Conservation (phyloP, 1,140 invertebrate species). For the Polyergus mexicanus region DNA sequence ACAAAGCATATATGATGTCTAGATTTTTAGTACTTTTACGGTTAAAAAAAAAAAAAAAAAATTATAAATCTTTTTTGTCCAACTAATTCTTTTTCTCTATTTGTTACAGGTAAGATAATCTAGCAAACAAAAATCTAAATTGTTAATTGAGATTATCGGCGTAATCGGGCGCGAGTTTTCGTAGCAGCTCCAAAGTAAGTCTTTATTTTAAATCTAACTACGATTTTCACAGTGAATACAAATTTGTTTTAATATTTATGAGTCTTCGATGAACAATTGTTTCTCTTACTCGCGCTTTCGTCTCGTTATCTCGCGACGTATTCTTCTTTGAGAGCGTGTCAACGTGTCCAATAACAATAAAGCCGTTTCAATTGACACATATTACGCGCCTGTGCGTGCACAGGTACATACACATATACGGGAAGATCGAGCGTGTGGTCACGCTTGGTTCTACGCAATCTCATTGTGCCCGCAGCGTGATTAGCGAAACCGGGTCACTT, state of each 20-base stretch:
- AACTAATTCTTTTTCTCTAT: constrained; percentile 1
- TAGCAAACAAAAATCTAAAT: neutral
- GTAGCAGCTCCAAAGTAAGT: constrained; percentile 35
- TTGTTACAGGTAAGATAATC: constrained; percentile 50
- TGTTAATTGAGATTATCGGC: constrained; percentile 41
- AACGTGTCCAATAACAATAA: constrained; percentile 67
- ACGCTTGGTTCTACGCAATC: constrained; percentile 75
- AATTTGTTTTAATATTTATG: constrained; percentile 54
- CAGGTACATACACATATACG: constrained; percentile 24
- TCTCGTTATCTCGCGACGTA: constrained; percentile 57
- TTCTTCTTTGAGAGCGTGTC: constrained; percentile 55
- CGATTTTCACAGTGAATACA: constrained; percentile 50
- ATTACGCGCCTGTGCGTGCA: constrained; percentile 57
- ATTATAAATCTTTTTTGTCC: neutral
- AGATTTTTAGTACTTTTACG: neutral
- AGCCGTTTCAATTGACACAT: constrained; percentile 74
- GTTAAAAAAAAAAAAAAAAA: neutral
- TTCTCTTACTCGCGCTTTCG: constrained; percentile 19
- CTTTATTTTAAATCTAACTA: constrained; percentile 36
- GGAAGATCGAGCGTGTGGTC: constrained; percentile 67
- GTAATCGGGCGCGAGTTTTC: constrained; percentile 18
- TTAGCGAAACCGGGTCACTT: constrained; percentile 80
- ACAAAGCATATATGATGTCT: neutral
- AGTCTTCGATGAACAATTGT: constrained; percentile 41
- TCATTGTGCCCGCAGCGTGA: constrained; percentile 78